Base-by-base conservation (phyloP, 2,888 invertebrate species). In the Ferdinandea cuprea region DNA sequence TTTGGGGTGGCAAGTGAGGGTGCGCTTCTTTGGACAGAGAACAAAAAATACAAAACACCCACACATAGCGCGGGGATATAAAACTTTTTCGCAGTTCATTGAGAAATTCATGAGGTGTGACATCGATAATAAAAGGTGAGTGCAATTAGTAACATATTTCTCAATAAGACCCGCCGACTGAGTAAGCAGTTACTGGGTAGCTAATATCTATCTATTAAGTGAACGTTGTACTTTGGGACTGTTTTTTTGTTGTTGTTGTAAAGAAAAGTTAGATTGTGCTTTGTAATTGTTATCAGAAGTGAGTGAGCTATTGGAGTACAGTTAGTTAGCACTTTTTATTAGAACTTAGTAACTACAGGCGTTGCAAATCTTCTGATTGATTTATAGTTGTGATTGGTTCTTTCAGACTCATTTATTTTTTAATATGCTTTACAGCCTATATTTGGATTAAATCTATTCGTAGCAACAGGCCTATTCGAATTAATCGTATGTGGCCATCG, bases 51-150 rank as follows among this genome's bases (percentile, higher is more conserved):
- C 11, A 15, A 8, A n/a, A n/a, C 15, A 25, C n/a, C 42, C 3
- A 56, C 19, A 59, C 1, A 42, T 28, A 58, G 30, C 19, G 54
- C 46, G 78, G 68, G 58, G 63, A 77, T 21, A 25, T 65, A 35
- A 48, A 54, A 68, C 21, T 28, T 44, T 69, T 72, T 50, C 30
- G 77, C 66, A 83, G 61, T 73, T 63, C 78, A 68, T 68, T 77
- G 71, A 61, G 50, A 52, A 73, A 72, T 72, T 73, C 73, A 66
- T 78, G 78, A 78, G 83, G 83, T 83, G 83, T 83, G 83, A 83
- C 83, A 83, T 83, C 78, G 78, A 83, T 63, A 73, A 78, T 56
- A 78, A 58, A 73, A 83, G 78, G 83, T 78, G 68, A 78, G 72
- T 37, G n/a, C 50, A 42, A 58, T 32, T 50, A 72, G 59, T 66